Percentiles rank a stretch among this genome's conserved stretches.
These are phyloP conservation scores for Lycopodina hypogea DNA, from an alignment of 37 sponge, comb jelly and placozoan species.

Conservation along the genomic window DNA sequence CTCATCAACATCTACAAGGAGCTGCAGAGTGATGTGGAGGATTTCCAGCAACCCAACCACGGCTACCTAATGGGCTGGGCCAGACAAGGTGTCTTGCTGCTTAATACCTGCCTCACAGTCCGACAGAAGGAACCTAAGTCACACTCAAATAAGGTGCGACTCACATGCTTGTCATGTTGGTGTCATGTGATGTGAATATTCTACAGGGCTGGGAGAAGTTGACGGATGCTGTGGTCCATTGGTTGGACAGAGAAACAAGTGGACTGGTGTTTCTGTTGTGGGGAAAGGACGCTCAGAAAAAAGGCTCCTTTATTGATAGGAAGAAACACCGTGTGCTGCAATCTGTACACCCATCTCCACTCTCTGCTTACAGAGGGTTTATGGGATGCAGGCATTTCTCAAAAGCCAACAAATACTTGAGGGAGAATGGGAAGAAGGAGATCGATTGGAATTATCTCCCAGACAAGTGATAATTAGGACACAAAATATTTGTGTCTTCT, in stretches of 20 bases:
- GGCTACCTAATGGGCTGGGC: slow-evolving; percentile 95
- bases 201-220: slow-evolving; percentile 94
- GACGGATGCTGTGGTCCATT: slow-evolving; percentile 94
- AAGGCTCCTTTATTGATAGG: slow-evolving; percentile 72
- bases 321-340: slow-evolving; percentile 86
- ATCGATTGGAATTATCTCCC: slow-evolving; percentile 87
- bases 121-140: slow-evolving; percentile 81
- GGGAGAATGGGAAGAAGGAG: slow-evolving; percentile 52
- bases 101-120: slow-evolving; percentile 96
- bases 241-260: slow-evolving; percentile 66
- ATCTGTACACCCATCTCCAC: slow-evolving; percentile 90
- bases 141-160: slow-evolving; percentile 69
- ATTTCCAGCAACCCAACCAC: slow-evolving; percentile 80
- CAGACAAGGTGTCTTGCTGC: slow-evolving; percentile 93
- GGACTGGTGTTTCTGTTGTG: slow-evolving; percentile 91
- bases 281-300: slow-evolving; percentile 95
- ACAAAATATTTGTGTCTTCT: too few relatives aligned
- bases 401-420: slow-evolving; percentile 73
- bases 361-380: slow-evolving; percentile 92
- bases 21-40: slow-evolving; percentile 64
- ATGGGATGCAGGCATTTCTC: slow-evolving; percentile 96
- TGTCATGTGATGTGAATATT: neutral
- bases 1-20: slow-evolving; percentile 94
- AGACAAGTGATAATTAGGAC: neutral
- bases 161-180: slow-evolving; percentile 3